These are phyloP conservation scores for Metallyticus violacea DNA, from an alignment of 2,888 invertebrate species.

Conservation along the genomic window DNA sequence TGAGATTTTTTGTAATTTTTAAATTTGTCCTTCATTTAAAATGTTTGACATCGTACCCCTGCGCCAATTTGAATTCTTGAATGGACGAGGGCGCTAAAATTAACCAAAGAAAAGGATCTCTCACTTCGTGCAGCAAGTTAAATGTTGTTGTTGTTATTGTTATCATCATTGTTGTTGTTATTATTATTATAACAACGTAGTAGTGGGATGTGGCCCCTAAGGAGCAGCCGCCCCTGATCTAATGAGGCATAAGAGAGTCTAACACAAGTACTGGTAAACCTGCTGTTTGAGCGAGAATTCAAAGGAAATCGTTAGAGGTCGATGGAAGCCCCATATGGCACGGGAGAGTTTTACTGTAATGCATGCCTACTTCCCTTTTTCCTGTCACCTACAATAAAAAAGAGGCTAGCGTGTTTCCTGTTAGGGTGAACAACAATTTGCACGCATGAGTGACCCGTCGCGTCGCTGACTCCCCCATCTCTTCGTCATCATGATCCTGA, in stretches of 20 bases:
- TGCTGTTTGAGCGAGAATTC: neutral
- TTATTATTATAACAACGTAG: no score
- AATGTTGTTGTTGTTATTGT: neutral
- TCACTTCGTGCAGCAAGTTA: neutral
- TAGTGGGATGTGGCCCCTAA: no score
- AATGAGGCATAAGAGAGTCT: no score
- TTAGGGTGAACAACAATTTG: neutral
- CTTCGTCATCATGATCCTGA: neutral
- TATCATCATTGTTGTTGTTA: neutral
- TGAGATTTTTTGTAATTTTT: no score
- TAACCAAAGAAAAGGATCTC: no score
- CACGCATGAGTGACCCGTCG: neutral
- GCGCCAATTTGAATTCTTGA: no score
- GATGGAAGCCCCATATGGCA: neutral
- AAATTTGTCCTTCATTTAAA: no score
- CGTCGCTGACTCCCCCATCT: neutral
- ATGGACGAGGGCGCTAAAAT: no score
- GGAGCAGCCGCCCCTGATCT: no score
- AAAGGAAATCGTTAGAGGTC: neutral
- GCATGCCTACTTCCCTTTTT: neutral
- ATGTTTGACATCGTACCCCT: no score
- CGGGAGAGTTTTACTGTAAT: neutral
- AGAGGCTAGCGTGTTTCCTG: constrained; percentile 4
- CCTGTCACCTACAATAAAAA: neutral
- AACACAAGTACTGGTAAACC: no score